Evolutionary conservation across 1,140 invertebrate species (phyloP), one percentile per base, ranked within the genome.

Genomic region (Procambarus clarkii): DNA sequence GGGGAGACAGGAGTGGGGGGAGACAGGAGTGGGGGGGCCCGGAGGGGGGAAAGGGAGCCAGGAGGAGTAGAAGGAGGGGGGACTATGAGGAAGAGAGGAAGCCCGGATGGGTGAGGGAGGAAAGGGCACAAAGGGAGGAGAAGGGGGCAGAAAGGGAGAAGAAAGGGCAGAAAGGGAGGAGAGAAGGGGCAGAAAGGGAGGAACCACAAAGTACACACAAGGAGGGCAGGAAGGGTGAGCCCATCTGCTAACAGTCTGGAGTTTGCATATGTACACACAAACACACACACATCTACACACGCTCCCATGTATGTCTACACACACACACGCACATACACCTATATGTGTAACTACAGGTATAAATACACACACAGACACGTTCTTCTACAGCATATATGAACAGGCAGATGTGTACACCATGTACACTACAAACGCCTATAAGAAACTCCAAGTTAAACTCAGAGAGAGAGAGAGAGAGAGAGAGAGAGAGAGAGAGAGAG

Each of bases 221-320:
- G n/a, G 46, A 69, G 86, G 86, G 48, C 77, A 88, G 86, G 45
- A 78, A 46, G 46, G 78, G 86, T 69, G 45, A 24, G 79, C 78
- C 78, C 86, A 88, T 88, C 86, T 88, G 86, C 86, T 50, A 88
- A 88, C 86, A 88, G 34, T 46, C 76, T 48, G 45, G 24, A 45
- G 86, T 88, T 81, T 80, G 77, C 86, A 88, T 88, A 88, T 80
- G 77, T 80, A 88, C 86, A 88, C 86, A 88, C 78, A 88, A 80
- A 88, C 82, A 84, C 81, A 82, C 80, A 83, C 81, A 45, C 9
- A 13, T 48, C 46, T 77, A 77, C 74, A 77, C 84, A 86, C 84
- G 71, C 84, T 64, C 46, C 50, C 48, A n/a, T 54, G 54, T 48
- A 48, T 50, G 69, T 54, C 50, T 13, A 34, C 34, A 34, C 34